Base-by-base conservation (phyloP, 2,888 invertebrate species). In the Pachymerium ferrugineum region DNA sequence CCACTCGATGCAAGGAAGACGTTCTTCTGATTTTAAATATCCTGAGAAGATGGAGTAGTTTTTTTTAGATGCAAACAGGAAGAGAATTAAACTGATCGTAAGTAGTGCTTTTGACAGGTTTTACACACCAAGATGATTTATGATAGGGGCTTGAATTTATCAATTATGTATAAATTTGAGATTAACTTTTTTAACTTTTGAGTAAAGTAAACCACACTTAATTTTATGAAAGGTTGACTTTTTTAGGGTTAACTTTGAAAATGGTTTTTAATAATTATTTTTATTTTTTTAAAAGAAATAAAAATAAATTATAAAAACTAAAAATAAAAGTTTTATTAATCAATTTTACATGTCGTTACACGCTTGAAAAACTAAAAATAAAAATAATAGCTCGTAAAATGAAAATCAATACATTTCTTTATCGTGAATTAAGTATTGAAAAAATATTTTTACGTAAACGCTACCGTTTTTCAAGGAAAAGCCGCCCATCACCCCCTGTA, bases 1-100 rank as follows among this genome's bases (percentile, higher is more conserved):
- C 73, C 42, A 33, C 33, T 33, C 33, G n/a, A 73, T 47, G 47
- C 47, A 47, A n/a, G 47, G 47, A n/a, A 47, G 47, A 47, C 47
- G 19, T 16, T 47, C 47, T 16, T 47, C 47, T 42, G 16, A 47
- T 70, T 47, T 70, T 69, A 54, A 62, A 74, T 14, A 74, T 70
- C 22, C 70, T 25, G 30, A 74, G 70, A 30, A 70, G 70, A 16
- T 42, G 28, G 25, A 70, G 47, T 47, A 47, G 47, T 19, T 22
- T 47, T 47, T 47, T 47, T 47, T 47, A 19, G n/a, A n/a, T 47
- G 22, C 3, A 38, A 47, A 42, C 42, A 42, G 42, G 42, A 42
- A 42, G 42, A 47, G 47, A 47, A 47, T 47, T 47, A 47, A 47
- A 47, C 47, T 19, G 47, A 0, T 47, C 19, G 47, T 47, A 47